These are phyloP conservation scores for Graphium colonna DNA, from an alignment of 2,888 invertebrate species.

Conservation along the genomic window DNA sequence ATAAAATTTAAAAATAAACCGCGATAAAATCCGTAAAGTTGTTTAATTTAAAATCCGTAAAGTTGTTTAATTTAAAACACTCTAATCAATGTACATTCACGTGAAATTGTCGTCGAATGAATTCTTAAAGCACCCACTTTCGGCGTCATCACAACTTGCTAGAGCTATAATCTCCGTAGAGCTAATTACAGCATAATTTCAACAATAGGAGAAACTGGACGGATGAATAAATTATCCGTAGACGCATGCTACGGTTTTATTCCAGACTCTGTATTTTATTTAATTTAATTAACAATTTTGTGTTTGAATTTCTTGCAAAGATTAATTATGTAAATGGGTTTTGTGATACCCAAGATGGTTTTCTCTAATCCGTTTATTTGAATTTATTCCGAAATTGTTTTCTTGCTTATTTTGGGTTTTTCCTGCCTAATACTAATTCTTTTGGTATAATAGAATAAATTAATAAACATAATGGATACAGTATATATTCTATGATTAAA, in stretches of 20 bases:
- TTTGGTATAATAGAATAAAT: no score
- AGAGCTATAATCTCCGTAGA: not conserved
- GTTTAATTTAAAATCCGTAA: no score
- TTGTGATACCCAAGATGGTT: not conserved
- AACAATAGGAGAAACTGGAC: not conserved
- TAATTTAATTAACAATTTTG: not conserved
- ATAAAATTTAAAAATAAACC: no score
- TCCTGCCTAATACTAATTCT: no score
- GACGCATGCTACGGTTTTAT: not conserved
- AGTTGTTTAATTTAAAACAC: no score
- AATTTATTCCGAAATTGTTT: not conserved
- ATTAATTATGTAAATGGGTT: not conserved
- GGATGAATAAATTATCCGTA: not conserved
- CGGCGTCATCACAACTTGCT: not conserved
- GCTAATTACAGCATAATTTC: not conserved
- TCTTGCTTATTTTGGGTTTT: no score
- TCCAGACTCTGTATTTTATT: not conserved
- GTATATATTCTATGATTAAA: no score
- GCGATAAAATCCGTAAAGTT: no score
- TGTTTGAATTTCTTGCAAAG: not conserved
- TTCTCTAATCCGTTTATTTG: not conserved
- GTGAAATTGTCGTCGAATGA: not conserved
- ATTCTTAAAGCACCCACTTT: not conserved
- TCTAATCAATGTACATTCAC: not conserved
- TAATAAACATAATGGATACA: no score